Percentiles rank a stretch among this genome's conserved stretches.
Evolutionary conservation across 2,797 vertebrate species (phyloP).

Genomic region (Peromyscus nudipes): DNA sequence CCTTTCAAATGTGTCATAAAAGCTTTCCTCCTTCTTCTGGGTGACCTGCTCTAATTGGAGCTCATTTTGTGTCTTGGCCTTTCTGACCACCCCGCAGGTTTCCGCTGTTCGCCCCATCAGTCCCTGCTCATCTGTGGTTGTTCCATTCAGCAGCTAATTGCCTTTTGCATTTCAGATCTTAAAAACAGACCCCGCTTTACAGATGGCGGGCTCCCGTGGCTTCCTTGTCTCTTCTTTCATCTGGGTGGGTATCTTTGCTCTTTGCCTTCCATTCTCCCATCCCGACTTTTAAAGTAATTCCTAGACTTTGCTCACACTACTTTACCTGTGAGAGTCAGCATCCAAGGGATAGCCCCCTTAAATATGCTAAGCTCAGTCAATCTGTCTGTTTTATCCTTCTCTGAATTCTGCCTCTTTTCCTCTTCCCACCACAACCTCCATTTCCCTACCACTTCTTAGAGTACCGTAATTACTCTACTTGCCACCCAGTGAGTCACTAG

Average conservation of each 20-base stretch:
- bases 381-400: slow-evolving; percentile 32
- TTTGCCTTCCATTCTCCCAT: slow-evolving; percentile 27
- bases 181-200: slow-evolving; percentile 71
- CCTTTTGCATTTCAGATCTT: slow-evolving; percentile 83
- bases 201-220: slow-evolving; percentile 53
- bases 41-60: slow-evolving; percentile 83
- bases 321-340: slow-evolving; percentile 25
- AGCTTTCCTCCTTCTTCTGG: slow-evolving; percentile 64
- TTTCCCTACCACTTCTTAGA: background rate
- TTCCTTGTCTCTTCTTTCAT: slow-evolving; percentile 69
- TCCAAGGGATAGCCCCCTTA: background rate
- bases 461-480: slow-evolving; percentile 61
- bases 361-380: slow-evolving; percentile 18
- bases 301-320: slow-evolving; percentile 16
- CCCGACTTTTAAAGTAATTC: slow-evolving; percentile 66
- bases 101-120: slow-evolving; percentile 45
- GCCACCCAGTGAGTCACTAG: slow-evolving; percentile 11
- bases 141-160: slow-evolving; percentile 81
- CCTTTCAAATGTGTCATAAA: slow-evolving; percentile 70
- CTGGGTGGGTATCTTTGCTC: slow-evolving; percentile 25
- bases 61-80: slow-evolving; percentile 78
- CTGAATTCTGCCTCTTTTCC: slow-evolving; percentile 36
- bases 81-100: slow-evolving; percentile 63
- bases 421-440: background rate
- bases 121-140: slow-evolving; percentile 75